Evolutionary conservation across 1,140 invertebrate species (phyloP), one percentile per base, ranked within the genome.

Genomic region (Papilio polytes): DNA sequence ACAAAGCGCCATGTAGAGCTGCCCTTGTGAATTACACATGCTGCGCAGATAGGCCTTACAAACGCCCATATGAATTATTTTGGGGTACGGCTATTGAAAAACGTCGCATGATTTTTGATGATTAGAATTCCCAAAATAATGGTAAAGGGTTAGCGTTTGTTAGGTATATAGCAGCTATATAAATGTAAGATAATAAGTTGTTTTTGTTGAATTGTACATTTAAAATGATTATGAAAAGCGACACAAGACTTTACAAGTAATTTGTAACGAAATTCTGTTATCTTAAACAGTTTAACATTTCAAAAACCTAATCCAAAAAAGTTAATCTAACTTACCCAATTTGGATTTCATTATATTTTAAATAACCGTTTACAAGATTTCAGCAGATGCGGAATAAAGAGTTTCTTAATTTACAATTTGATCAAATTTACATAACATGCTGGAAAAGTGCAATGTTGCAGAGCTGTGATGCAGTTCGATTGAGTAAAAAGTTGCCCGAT

Each of bases 21-120:
- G 81, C 82, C 81, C 87, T 87, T 86, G 79, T 82, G 83, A 82
- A 86, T 87, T 84, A 85, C 80, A 81, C 85, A 80, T 78, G 83
- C 81, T 86, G 81, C 80, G 83, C 83, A 83, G 83, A 84, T 84
- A 82, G 81, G 73, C 80, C 78, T 82, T 86, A 59, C 66, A 83
- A 80, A 80, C 59, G 22, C 80, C 76, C 77, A 44, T 78, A 78
- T 78, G 20, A 36, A 56, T 63, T 18, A 41, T 53, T 78, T 56
- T 44, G 56, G 56, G 12, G 56, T 44, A 31, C 77, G 56, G n/a
- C 8, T 36, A 78, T 78, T 44, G 36, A 78, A 63, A 44, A 26
- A 22, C 22, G 31, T 51, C 44, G 36, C 36, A 66, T 78, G 56
- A 44, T 63, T 59, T 66, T 78, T 63, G 77, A 78, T 78, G 59